These are phyloP conservation scores for Thalassoma bifasciatum DNA, from an alignment of 2,113 vertebrate genomes.

Conservation along the genomic window DNA sequence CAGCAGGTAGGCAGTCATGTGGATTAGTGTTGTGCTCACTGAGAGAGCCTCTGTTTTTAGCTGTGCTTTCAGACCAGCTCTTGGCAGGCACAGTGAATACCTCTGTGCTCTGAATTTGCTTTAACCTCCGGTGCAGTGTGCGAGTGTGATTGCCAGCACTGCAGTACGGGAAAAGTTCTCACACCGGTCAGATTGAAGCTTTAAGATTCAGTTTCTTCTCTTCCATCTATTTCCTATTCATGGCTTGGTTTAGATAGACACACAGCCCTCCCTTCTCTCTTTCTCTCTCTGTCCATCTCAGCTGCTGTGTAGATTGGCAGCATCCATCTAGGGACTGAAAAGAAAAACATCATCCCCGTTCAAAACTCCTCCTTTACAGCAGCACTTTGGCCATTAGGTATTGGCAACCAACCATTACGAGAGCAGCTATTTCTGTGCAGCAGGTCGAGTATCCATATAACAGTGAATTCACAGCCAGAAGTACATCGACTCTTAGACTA, in stretches of 20 bases:
- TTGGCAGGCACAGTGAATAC: constrained; percentile 62
- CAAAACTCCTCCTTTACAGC: constrained; percentile 18
- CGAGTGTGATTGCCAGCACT: constrained; percentile 41
- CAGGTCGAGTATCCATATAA: neutral
- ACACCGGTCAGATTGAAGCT: constrained; percentile 6
- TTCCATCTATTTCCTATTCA: constrained; percentile 8
- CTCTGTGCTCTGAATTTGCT: constrained; percentile 48
- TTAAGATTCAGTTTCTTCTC: constrained; percentile 30
- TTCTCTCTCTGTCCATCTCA: constrained; percentile 34
- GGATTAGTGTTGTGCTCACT: constrained; percentile 34
- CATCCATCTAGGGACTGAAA: constrained; percentile 30
- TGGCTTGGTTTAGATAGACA: constrained; percentile 6
- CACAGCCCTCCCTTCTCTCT: neutral
- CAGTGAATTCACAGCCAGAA: neutral
- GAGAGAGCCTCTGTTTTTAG: constrained; percentile 56
- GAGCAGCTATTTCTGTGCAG: constrained; percentile 7
- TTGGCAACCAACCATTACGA: constrained; percentile 5
- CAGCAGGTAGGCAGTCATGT: constrained; percentile 37
- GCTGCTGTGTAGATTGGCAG: constrained; percentile 22
- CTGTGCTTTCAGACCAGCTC: constrained; percentile 34
- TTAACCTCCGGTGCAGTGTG: constrained; percentile 39
- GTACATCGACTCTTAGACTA: neutral
- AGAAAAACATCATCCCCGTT: constrained; percentile 45
- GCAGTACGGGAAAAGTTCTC: constrained; percentile 18
- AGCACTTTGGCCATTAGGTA: constrained; percentile 13